A percentile compares a stretch with the other conserved stretches of the same genome.
These are phyloP conservation scores for Scaptomyza parva DNA, from an alignment of 2,888 invertebrate genomes.

Conservation along the genomic window DNA sequence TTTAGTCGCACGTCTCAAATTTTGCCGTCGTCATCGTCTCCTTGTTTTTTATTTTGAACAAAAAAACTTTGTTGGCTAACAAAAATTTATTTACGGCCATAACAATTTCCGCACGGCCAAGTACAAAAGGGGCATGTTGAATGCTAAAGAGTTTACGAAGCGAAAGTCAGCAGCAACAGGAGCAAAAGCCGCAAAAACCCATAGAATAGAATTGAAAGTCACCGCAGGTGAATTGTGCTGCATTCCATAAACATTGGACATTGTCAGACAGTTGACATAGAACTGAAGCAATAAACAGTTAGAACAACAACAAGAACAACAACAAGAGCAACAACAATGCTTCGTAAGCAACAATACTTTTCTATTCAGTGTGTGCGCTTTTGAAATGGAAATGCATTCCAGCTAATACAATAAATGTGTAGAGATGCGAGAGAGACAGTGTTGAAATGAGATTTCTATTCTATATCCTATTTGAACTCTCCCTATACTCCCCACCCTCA, in stretches of 20 bases:
- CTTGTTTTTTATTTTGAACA: conserved; percentile 3
- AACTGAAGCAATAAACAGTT: conserved; percentile 7
- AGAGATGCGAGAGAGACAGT: conserved; percentile 20
- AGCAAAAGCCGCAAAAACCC: conserved; percentile 5
- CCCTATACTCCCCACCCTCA: background rate
- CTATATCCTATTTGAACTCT: background rate
- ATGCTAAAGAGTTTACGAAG: conserved; percentile 23
- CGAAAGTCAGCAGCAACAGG: conserved; percentile 42
- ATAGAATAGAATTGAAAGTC: conserved; percentile 35
- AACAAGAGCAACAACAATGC: conserved; percentile 37
- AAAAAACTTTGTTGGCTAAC: conserved; percentile 62
- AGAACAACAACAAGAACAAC: conserved; percentile 5
- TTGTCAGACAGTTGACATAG: conserved; percentile 36
- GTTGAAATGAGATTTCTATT: conserved; percentile 45
- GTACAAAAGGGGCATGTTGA: conserved; percentile 36
- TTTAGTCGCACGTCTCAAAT: conserved; percentile 14
- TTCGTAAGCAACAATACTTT: conserved; percentile 33
- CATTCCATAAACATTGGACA: conserved; percentile 45
- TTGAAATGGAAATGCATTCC: conserved; percentile 67
- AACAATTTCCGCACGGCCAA: conserved; percentile 65
- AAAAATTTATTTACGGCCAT: conserved; percentile 57
- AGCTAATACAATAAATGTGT: conserved; percentile 52
- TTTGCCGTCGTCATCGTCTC: conserved; percentile 7
- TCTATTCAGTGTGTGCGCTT: conserved; percentile 52
- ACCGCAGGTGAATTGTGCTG: conserved; percentile 44